These are phyloP conservation scores for Drosophila eugracilis DNA, from an alignment of 1,140 invertebrate genomes.

Conservation along the genomic window DNA sequence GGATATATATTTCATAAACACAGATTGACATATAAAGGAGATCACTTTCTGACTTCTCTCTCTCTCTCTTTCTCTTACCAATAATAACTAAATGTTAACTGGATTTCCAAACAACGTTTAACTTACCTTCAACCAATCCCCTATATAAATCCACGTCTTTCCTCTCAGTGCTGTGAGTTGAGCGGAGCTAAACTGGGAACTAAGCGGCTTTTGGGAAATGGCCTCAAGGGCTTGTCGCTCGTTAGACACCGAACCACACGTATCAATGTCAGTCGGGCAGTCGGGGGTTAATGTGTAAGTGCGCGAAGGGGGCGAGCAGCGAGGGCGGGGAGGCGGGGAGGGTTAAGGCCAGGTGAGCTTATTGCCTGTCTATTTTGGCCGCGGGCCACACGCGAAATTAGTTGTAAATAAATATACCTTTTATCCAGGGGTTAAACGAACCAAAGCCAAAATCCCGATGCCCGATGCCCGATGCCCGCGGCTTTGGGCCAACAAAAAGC, in stretches of 20 bases:
- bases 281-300: conserved; percentile 10
- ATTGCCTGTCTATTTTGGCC: conserved; percentile 52
- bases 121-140: too few relatives aligned
- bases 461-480: conserved; percentile 33
- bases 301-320: too few relatives aligned
- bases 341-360: conserved; percentile 26
- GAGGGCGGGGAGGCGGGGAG: neutral
- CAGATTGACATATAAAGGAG: too few relatives aligned
- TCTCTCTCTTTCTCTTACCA: too few relatives aligned
- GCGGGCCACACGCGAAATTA: conserved; percentile 50
- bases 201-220: conserved; percentile 59
- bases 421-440: conserved; percentile 39
- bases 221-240: conserved; percentile 58
- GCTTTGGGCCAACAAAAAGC: conserved; percentile 21
- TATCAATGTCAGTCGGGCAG: conserved; percentile 48
- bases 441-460: conserved; percentile 21
- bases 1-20: too few relatives aligned
- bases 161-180: neutral
- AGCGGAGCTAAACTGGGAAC: conserved; percentile 36
- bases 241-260: conserved; percentile 47
- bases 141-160: neutral
- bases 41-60: too few relatives aligned
- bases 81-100: too few relatives aligned
- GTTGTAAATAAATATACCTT: conserved; percentile 68
- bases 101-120: too few relatives aligned